A percentile compares a stretch with the other conserved stretches of the same genome.
Conservation (phyloP, 2,113 vertebrate genomes). For the Stercorarius parasiticus region DNA sequence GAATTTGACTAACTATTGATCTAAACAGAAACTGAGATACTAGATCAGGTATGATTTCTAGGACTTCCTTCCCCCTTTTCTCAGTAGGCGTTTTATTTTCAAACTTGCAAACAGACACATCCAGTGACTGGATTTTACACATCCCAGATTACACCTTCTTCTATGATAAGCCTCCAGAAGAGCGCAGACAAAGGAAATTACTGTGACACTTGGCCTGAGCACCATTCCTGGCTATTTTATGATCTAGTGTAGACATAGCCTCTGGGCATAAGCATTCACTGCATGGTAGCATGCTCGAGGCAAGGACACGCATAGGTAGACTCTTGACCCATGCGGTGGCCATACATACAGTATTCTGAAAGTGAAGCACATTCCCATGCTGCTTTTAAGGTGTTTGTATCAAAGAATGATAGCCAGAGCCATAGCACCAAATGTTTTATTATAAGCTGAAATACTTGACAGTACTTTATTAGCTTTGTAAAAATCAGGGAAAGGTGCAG, state of each 20-base stretch:
- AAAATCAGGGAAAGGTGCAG: neutral
- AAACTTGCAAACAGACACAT: neutral
- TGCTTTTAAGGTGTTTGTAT: neutral
- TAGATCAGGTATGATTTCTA: neutral
- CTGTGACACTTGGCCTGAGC: neutral
- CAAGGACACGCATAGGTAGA: neutral
- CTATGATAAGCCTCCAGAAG: neutral
- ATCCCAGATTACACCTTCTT: neutral
- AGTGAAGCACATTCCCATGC: neutral
- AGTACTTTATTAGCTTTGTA: neutral
- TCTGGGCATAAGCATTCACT: neutral
- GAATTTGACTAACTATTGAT: neutral
- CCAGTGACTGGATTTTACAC: neutral
- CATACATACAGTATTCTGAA: neutral
- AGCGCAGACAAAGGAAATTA: neutral
- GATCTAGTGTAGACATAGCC: neutral
- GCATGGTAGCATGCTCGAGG: neutral
- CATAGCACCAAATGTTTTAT: neutral
- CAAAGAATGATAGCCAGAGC: neutral
- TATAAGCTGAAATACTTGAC: neutral
- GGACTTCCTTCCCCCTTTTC: neutral
- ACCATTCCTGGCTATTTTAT: neutral
- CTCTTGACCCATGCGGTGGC: fast-evolving
- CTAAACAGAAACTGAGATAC: neutral
- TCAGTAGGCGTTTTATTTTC: neutral